A percentile compares a stretch with the other conserved stretches of the same genome.
phyloP scores from a whole-genome alignment of 2,797 vertebrate genomes.

The Silurus lanzhouensis region DNA sequence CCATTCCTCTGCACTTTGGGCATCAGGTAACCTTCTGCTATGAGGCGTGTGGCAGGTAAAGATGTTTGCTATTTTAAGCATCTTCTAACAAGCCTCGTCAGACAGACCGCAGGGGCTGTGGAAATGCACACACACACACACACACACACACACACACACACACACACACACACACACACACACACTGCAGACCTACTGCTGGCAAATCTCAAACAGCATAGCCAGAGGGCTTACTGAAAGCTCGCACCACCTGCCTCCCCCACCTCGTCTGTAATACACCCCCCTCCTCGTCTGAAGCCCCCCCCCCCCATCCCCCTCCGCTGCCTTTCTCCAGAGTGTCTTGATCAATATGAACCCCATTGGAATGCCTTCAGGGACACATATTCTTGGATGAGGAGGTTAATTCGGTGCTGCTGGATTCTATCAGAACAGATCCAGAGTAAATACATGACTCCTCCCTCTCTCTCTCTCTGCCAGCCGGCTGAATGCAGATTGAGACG shows the following conservation, averaged over 20 bases:
- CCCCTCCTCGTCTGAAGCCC: conserved; percentile 53
- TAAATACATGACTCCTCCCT: conserved; percentile 43
- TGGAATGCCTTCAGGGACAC: conserved; percentile 13
- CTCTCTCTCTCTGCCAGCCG: not conserved
- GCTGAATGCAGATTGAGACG: conserved; percentile 38
- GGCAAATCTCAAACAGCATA: conserved; percentile 72
- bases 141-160: conserved; percentile 4
- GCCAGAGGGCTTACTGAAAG: conserved; percentile 71
- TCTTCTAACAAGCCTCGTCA: conserved; percentile 79
- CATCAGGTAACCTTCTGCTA: conserved; percentile 55
- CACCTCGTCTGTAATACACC: conserved; percentile 28
- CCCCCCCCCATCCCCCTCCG: conserved; percentile 48
- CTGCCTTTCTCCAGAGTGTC: conserved; percentile 6
- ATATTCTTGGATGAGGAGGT: conserved; percentile 55
- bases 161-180: conserved; percentile 17
- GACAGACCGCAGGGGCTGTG: conserved; percentile 66
- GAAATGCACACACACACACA: conserved; percentile 4
- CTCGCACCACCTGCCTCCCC: conserved; percentile 72
- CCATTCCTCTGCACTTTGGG: conserved; percentile 39
- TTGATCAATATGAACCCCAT: conserved; percentile 49
- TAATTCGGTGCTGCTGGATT: conserved; percentile 55
- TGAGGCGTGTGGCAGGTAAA: conserved; percentile 62
- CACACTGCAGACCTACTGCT: conserved; percentile 67
- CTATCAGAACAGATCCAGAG: conserved; percentile 48
- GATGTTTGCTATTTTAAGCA: conserved; percentile 77